Evolutionary conservation across 2,888 invertebrate genomes (phyloP).

Genomic region (Clistopyga incitator): DNA sequence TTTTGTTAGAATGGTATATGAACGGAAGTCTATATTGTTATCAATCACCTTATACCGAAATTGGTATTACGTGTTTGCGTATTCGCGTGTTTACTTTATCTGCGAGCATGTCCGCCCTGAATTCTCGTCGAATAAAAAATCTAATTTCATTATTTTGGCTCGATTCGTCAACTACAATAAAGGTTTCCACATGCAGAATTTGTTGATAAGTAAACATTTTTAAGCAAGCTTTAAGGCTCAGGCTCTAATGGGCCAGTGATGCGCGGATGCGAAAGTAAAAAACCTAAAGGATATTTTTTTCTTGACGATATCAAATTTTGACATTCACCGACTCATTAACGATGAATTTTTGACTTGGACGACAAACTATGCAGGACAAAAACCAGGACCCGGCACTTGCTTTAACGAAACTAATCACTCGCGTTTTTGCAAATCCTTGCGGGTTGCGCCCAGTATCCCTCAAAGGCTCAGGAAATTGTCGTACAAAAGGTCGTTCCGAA

Average conservation of each 20-base stretch:
- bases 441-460: background rate
- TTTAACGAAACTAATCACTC: background rate
- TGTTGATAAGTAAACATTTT: background rate
- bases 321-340: too few species aligned
- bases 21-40: background rate
- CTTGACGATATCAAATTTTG: too few species aligned
- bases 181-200: background rate
- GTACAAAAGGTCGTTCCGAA: background rate
- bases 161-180: background rate
- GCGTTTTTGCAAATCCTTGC: background rate
- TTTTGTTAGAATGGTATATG: background rate
- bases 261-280: background rate
- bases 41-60: background rate
- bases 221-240: background rate
- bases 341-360: background rate
- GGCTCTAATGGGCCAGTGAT: background rate
- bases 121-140: too few species aligned
- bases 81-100: background rate
- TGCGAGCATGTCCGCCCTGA: background rate
- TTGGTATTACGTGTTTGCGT: background rate
- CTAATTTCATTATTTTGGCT: background rate
- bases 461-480: background rate
- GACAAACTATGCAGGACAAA: background rate
- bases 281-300: too few species aligned
- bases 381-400: background rate